Percentiles rank a stretch among this genome's conserved stretches.
Evolutionary conservation across 2,888 invertebrate genomes (phyloP).

Genomic region (Trypoxylon attenuatum): DNA sequence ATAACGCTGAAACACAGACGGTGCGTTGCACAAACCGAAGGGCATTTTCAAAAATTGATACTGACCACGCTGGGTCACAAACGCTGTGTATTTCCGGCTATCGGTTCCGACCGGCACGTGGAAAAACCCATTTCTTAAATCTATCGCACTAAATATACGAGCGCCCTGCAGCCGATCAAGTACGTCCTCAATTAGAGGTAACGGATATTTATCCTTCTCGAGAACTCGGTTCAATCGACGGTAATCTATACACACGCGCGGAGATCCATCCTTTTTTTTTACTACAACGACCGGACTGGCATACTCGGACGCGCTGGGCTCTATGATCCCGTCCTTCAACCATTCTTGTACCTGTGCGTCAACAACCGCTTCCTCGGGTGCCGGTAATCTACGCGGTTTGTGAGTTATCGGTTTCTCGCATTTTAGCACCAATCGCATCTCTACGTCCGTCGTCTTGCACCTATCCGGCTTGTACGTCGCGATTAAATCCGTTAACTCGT

Average conservation of each 20-base stretch:
- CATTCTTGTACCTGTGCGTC: slow-evolving; percentile 18
- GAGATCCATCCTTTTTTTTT: slow-evolving; percentile 28
- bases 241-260: slow-evolving; percentile 24
- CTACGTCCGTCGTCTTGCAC: slow-evolving; percentile 33
- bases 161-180: slow-evolving; percentile 9
- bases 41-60: too few relatives aligned
- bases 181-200: slow-evolving; percentile 17
- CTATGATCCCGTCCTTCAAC: slow-evolving; percentile 14
- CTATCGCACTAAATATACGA: slow-evolving; percentile 7
- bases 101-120: too few relatives aligned
- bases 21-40: too few relatives aligned
- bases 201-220: slow-evolving; percentile 18
- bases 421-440: slow-evolving; percentile 52
- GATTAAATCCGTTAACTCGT: neutral
- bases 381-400: slow-evolving; percentile 30
- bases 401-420: slow-evolving; percentile 51
- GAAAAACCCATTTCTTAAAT: too few relatives aligned
- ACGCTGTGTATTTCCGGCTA: too few relatives aligned
- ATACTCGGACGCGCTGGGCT: slow-evolving; percentile 23
- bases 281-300: slow-evolving; percentile 19
- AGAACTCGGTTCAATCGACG: slow-evolving; percentile 10
- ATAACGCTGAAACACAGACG: too few relatives aligned
- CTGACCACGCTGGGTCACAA: too few relatives aligned
- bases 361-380: slow-evolving; percentile 14
- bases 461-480: slow-evolving; percentile 34